phyloP scores from a whole-genome alignment of 2,888 invertebrate species.

The Drosophila maculinotata region DNA sequence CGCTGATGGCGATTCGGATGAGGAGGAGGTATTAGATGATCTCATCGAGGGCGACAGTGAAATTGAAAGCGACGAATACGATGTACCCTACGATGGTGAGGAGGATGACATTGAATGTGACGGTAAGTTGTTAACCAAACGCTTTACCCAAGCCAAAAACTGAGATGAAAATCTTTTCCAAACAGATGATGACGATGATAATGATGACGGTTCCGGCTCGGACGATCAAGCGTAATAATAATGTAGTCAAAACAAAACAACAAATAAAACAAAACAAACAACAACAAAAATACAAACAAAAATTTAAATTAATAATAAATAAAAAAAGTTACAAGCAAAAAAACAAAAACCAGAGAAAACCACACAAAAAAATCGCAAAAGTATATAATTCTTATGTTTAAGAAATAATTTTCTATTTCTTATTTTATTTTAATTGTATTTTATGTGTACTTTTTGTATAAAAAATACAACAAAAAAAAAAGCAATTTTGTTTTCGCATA shows the following conservation, averaged over 20 bases:
- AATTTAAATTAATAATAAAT: slow-evolving; percentile 80
- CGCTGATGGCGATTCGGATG: slow-evolving; percentile 82
- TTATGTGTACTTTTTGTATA: slow-evolving; percentile 84
- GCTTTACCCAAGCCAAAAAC: not conserved
- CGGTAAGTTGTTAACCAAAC: slow-evolving; percentile 63
- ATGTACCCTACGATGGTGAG: slow-evolving; percentile 84
- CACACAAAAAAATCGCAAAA: slow-evolving; percentile 80
- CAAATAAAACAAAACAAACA: slow-evolving; percentile 71
- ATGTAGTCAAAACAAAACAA: slow-evolving; percentile 83
- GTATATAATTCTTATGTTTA: slow-evolving; percentile 83
- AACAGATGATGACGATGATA: slow-evolving; percentile 84
- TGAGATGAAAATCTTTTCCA: slow-evolving; percentile 20
- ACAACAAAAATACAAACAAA: slow-evolving; percentile 77
- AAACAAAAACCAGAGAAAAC: slow-evolving; percentile 73
- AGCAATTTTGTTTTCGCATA: slow-evolving; percentile 57
- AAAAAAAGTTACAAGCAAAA: slow-evolving; percentile 80
- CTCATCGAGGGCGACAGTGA: slow-evolving; percentile 84
- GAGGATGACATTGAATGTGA: slow-evolving; percentile 84
- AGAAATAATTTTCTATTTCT: slow-evolving; percentile 85
- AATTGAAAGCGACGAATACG: slow-evolving; percentile 84
- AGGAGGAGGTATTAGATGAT: slow-evolving; percentile 82
- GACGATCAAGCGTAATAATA: slow-evolving; percentile 85
- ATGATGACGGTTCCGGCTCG: slow-evolving; percentile 84
- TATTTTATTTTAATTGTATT: slow-evolving; percentile 84
- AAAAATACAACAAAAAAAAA: slow-evolving; percentile 80